These are phyloP conservation scores for Centropus unirufus DNA, from an alignment of 2,113 vertebrate genomes.

Conservation along the genomic window DNA sequence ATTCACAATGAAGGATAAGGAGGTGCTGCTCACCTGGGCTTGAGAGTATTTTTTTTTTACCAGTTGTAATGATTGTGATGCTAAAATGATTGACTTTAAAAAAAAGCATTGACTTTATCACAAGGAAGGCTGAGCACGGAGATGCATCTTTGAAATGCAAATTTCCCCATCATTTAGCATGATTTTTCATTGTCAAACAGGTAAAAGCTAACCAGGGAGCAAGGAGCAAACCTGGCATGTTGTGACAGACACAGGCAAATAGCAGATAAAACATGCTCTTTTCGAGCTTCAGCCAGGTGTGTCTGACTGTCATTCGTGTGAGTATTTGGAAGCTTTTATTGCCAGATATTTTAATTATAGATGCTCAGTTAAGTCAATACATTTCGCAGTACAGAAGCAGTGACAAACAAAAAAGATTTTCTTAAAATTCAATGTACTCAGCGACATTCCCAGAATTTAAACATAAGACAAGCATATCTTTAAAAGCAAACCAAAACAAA, in stretches of 20 bases:
- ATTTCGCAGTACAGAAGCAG: background rate
- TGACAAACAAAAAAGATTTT: background rate
- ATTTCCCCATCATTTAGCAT: background rate
- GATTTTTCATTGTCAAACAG: background rate
- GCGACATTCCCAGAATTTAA: background rate
- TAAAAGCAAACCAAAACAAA: no score
- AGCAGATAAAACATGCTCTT: background rate
- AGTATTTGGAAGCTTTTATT: background rate
- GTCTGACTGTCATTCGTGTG: background rate
- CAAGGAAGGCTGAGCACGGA: background rate
- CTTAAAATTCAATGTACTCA: background rate
- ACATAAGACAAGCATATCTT: background rate
- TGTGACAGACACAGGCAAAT: conserved; percentile 25
- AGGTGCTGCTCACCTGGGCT: background rate
- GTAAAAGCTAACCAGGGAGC: conserved; percentile 18
- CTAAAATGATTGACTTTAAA: background rate
- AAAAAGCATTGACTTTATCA: conserved; percentile 5
- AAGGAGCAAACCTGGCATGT: conserved; percentile 6
- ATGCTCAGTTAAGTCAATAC: background rate
- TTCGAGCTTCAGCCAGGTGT: conserved; percentile 8
- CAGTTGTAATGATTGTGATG: background rate
- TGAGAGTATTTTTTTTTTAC: background rate
- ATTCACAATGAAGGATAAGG: background rate
- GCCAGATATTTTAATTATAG: conserved; percentile 20
- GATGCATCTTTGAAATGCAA: conserved; percentile 50